phyloP scores from a whole-genome alignment of 23 tunicate genomes.

The Halocynthia aurantium region DNA sequence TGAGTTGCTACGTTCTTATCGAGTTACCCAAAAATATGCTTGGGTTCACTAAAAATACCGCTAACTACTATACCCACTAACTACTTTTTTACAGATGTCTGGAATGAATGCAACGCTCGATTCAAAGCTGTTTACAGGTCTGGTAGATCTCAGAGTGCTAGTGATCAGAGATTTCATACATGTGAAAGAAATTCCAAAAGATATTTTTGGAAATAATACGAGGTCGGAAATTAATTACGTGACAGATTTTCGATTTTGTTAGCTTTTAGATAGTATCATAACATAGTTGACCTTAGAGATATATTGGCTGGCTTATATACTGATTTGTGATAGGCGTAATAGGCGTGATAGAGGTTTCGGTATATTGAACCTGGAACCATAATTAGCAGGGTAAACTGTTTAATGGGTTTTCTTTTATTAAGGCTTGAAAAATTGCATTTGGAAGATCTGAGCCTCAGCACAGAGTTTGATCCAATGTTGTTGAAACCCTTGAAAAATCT shows the following conservation, averaged over 20 bases:
- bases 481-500: constrained; percentile 15
- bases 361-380: too few relatives aligned
- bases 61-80: too few relatives aligned
- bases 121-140: neutral
- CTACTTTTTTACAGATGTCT: too few relatives aligned
- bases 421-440: constrained; percentile 2
- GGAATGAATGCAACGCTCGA: constrained; percentile 22
- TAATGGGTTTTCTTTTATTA: neutral
- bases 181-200: constrained; percentile 16
- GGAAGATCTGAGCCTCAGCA: neutral
- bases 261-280: too few relatives aligned
- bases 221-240: neutral
- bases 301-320: too few relatives aligned
- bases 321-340: too few relatives aligned
- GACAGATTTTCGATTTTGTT: too few relatives aligned
- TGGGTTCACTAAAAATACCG: too few relatives aligned
- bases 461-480: neutral
- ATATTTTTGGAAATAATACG: constrained; percentile 10
- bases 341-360: too few relatives aligned
- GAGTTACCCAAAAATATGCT: too few relatives aligned
- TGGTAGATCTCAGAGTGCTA: neutral
- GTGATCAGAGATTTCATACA: neutral
- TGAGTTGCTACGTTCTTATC: too few relatives aligned
- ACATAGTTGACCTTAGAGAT: too few relatives aligned
- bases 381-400: neutral